Percentiles rank a stretch among this genome's conserved stretches.
Conservation (phyloP, 1,140 invertebrate species). For the Nasonia longicornis region DNA sequence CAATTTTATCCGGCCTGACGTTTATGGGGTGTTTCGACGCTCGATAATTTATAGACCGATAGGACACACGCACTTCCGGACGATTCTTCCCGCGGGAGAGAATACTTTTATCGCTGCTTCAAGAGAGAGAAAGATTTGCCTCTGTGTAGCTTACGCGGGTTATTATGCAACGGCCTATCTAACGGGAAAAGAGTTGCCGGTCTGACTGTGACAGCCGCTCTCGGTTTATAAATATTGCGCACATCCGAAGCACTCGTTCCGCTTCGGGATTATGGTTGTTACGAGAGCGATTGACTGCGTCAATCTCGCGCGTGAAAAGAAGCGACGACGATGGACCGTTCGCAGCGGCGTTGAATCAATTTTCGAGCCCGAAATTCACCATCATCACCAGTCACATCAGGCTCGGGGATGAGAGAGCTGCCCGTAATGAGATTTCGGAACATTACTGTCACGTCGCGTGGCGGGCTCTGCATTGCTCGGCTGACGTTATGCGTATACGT, state of each 20-base stretch:
- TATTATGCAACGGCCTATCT: too few species aligned
- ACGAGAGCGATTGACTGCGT: too few species aligned
- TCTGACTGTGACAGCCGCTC: too few species aligned
- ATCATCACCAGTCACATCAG: not conserved
- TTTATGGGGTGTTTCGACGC: conserved; percentile 35
- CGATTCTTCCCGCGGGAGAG: not conserved
- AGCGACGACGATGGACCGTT: not conserved
- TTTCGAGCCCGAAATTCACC: not conserved
- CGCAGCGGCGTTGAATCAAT: conserved; percentile 9
- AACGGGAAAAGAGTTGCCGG: too few species aligned
- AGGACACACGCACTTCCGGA: not conserved
- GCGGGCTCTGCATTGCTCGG: not conserved
- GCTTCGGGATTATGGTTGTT: too few species aligned
- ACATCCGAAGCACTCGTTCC: too few species aligned
- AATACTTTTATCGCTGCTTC: too few species aligned
- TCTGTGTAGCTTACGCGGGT: too few species aligned
- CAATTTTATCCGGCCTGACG: conserved; percentile 27
- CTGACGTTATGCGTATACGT: not conserved
- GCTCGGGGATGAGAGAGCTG: not conserved
- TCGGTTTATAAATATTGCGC: too few species aligned
- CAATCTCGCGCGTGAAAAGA: too few species aligned
- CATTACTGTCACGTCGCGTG: conserved; percentile 28
- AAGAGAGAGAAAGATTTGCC: too few species aligned
- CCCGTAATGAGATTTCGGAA: conserved; percentile 26
- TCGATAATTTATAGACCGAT: conserved; percentile 11